These are phyloP conservation scores for Ichneumoninae sp. DNA, from an alignment of 2,888 invertebrate species.

Conservation along the genomic window DNA sequence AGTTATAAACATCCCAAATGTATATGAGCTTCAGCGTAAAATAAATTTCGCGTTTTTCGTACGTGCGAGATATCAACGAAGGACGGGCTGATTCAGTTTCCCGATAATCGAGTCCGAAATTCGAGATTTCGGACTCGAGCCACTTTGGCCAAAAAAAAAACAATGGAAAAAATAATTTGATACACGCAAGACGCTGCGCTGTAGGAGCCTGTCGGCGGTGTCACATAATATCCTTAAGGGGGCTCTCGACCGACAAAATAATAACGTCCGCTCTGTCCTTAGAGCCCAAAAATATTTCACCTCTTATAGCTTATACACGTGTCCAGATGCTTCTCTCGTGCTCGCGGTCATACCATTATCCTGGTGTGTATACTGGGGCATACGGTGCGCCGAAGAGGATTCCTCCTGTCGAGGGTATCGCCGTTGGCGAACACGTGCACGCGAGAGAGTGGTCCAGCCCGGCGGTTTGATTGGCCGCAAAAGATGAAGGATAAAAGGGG, in stretches of 20 bases:
- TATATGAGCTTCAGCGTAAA: background rate
- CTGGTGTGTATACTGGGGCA: slow-evolving; percentile 5
- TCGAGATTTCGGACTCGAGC: slow-evolving; percentile 33
- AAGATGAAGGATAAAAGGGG: slow-evolving; percentile 33
- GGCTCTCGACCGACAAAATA: slow-evolving; percentile 42
- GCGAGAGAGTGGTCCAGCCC: slow-evolving; percentile 7
- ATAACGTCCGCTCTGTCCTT: slow-evolving; percentile 10
- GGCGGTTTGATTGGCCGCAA: slow-evolving; percentile 53
- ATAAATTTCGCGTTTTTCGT: slow-evolving; percentile 40
- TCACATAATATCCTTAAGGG: slow-evolving; percentile 60
- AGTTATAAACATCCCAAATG: background rate
- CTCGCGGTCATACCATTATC: slow-evolving; percentile 27
- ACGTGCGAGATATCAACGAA: slow-evolving; percentile 12
- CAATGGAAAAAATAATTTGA: slow-evolving; percentile 23
- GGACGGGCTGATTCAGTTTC: background rate
- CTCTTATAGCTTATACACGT: background rate
- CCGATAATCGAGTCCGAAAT: slow-evolving; percentile 38
- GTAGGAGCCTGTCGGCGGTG: slow-evolving; percentile 30
- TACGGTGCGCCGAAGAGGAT: slow-evolving; percentile 8
- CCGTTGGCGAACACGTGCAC: slow-evolving; percentile 36
- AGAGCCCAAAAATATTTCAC: slow-evolving; percentile 27
- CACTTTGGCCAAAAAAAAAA: background rate
- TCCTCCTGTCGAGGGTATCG: slow-evolving; percentile 18
- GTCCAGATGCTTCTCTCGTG: slow-evolving; percentile 19
- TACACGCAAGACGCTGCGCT: slow-evolving; percentile 30